A percentile compares a stretch with the other conserved stretches of the same genome.
Evolutionary conservation across 1,140 invertebrate species (phyloP).

Genomic region (Augochlora pura): DNA sequence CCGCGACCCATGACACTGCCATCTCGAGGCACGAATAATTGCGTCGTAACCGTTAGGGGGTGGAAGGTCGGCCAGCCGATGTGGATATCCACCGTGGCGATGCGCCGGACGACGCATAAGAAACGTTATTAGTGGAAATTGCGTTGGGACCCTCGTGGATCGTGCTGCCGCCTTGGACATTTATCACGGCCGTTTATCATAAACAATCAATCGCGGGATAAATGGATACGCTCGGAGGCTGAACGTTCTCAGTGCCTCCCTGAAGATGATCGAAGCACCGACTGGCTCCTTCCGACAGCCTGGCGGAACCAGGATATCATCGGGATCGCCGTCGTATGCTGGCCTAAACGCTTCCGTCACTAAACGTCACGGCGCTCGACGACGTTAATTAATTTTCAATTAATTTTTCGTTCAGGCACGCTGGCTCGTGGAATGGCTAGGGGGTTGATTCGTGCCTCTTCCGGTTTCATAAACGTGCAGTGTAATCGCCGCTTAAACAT

Average conservation of each 20-base stretch:
- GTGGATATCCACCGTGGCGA: neutral
- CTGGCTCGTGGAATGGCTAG: no score
- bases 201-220: slow-evolving; percentile 43
- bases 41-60: slow-evolving; percentile 64
- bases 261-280: slow-evolving; percentile 11
- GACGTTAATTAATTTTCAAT: no score
- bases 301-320: neutral
- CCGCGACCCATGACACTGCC: slow-evolving; percentile 55
- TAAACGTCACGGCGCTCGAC: no score
- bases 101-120: neutral
- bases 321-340: neutral
- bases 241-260: neutral
- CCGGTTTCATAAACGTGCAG: no score
- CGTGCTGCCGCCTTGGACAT: slow-evolving; percentile 20
- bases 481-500: no score
- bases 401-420: no score
- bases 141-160: slow-evolving; percentile 11
- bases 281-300: slow-evolving; percentile 22
- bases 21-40: slow-evolving; percentile 59
- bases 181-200: slow-evolving; percentile 37
- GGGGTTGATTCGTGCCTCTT: no score
- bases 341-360: no score
- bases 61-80: slow-evolving; percentile 46
- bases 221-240: slow-evolving; percentile 19
- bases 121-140: slow-evolving; percentile 49